Evolutionary conservation across 2,797 vertebrate species (phyloP), one percentile per base, ranked within the genome.

Genomic region (Oryzias sinensis): DNA sequence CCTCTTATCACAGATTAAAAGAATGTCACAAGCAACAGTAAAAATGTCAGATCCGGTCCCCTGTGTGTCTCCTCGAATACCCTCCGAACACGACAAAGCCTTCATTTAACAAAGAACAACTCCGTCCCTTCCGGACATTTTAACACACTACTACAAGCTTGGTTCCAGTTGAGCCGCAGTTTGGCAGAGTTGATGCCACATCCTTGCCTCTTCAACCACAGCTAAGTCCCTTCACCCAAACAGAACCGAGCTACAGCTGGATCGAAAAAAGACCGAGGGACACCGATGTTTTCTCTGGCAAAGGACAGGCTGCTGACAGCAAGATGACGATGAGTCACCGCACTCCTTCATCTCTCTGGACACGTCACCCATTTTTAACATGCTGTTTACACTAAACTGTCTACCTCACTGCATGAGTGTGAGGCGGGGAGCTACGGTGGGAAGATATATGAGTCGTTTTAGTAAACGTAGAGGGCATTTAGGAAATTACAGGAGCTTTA

Each of bases 351-450:
- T 81, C 71, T 80, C 75, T 84, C 77, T 74, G 77, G 83, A 80
- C 73, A 67, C 73, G 69, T 85, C 77, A 76, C 76, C 79, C 76
- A 79, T 52, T 88, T 83, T 79, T 22, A 2, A 43, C 6, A 4
- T 41, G 33, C 59, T 80, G 65, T 71, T 74, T 84, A 81, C 72
- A 72, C 63, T 45, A 61, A 77, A 61, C 49, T 40, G 62, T 27
- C 63, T 16, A 1, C 9, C 33, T 37, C 33, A 11, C 33, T 37
- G 9, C 11, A 9, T 37, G 33, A 33, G 45, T 1, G 18, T 13
- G 14, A 33, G 50, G 33, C 41, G 17, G 7, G 14, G 49, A 15
- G 24, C 16, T 15, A 11, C 29, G 53, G 15, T 1, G 40, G n/a
- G 15, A 17, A 44, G 14, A 43, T 37, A 46, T 22, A 45, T 4